Conservation (phyloP, 2,797 vertebrate genomes). For the Tolypeutes matacus region DNA sequence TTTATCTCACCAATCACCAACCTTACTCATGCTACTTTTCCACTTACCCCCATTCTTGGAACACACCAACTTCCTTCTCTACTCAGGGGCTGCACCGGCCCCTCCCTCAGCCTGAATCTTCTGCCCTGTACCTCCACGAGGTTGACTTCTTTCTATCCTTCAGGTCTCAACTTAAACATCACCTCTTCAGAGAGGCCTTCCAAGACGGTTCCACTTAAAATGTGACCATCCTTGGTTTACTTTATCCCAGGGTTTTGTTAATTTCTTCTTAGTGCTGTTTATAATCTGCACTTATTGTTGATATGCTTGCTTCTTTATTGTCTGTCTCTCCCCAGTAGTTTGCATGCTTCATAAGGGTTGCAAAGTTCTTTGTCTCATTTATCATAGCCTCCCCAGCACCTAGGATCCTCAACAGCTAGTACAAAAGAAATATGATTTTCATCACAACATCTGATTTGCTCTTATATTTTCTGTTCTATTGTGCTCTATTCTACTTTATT, state of each 20-base stretch:
- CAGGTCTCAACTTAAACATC: too few relatives aligned
- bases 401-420: neutral
- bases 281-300: neutral
- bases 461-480: neutral
- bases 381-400: neutral
- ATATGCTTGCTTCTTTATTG: neutral
- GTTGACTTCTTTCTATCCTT: neutral
- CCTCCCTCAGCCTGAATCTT: neutral
- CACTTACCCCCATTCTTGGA: neutral
- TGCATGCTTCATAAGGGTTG: neutral
- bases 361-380: neutral
- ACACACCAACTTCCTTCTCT: neutral
- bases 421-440: neutral
- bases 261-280: neutral
- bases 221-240: fast-evolving
- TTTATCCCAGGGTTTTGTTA: neutral
- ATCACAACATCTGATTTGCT: neutral
- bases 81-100: fast-evolving
- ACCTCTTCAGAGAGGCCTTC: neutral
- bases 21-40: fast-evolving
- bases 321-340: neutral
- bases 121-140: neutral
- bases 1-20: fast-evolving
- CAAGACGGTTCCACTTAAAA: neutral
- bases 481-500: neutral